Percentiles rank a stretch among this genome's conserved stretches.
Evolutionary conservation across 2,113 vertebrate genomes (phyloP).

Genomic region (Syngnathus floridae): DNA sequence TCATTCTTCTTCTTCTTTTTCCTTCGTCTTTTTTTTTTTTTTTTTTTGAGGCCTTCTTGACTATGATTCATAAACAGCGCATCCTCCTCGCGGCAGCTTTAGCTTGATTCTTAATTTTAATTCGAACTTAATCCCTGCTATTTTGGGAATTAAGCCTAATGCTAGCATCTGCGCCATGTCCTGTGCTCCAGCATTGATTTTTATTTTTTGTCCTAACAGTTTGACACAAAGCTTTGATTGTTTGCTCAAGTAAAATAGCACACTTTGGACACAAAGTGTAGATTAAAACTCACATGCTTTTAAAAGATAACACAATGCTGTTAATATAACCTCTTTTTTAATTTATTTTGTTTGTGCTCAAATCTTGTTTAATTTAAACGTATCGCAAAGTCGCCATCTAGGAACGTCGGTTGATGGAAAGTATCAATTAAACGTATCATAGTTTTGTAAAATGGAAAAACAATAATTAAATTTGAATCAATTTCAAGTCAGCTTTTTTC

Average conservation of each 20-base stretch:
- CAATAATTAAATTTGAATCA: not conserved
- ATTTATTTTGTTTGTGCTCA: not conserved
- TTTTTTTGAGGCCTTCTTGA: conserved; percentile 4
- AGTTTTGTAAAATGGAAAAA: not conserved
- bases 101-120: conserved; percentile 62
- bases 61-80: conserved; percentile 38
- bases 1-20: conserved; percentile 36
- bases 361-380: not conserved
- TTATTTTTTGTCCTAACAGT: not conserved
- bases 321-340: not conserved
- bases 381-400: not conserved
- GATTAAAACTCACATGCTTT: not conserved
- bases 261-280: conserved; percentile 1
- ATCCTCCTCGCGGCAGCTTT: conserved; percentile 47
- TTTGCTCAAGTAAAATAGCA: not conserved
- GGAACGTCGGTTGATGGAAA: not conserved
- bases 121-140: conserved; percentile 60
- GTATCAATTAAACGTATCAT: not conserved
- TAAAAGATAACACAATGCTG: not conserved
- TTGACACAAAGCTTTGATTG: not conserved
- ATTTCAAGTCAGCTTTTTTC: not conserved
- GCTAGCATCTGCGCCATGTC: conserved; percentile 54
- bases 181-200: conserved; percentile 21
- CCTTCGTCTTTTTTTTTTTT: conserved; percentile 27
- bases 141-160: conserved; percentile 62